These are phyloP conservation scores for Caretta caretta DNA, from an alignment of 2,113 vertebrate species.

Conservation along the genomic window DNA sequence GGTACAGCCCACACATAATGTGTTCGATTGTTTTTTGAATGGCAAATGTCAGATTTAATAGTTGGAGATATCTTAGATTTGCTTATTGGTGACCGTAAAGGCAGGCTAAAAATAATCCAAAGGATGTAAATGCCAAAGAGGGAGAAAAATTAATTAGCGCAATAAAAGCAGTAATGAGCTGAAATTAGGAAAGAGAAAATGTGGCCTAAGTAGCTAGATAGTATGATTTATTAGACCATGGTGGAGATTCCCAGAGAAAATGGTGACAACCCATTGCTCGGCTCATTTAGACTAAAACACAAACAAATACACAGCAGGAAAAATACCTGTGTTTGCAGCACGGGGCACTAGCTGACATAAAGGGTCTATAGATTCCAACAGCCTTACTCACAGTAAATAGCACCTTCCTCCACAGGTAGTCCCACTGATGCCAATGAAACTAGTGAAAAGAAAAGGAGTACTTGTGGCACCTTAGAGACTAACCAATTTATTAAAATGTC, in stretches of 20 bases:
- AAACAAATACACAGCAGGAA: no score
- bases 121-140: background rate
- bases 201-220: background rate
- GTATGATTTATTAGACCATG: background rate
- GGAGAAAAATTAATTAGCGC: background rate
- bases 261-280: background rate
- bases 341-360: no score
- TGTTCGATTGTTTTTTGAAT: accelerated
- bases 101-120: background rate
- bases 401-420: background rate
- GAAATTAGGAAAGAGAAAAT: background rate
- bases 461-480: no score
- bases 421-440: background rate
- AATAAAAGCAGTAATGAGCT: background rate
- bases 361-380: background rate
- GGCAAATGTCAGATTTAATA: background rate
- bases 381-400: background rate
- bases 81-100: background rate
- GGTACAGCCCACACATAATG: background rate
- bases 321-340: background rate
- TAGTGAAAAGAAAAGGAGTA: no score
- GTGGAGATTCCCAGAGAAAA: background rate
- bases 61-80: background rate
- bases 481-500: background rate
- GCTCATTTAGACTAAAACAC: no score